phyloP scores from a whole-genome alignment of 2,888 invertebrate genomes.

The Leptarthrus brevirostris region DNA sequence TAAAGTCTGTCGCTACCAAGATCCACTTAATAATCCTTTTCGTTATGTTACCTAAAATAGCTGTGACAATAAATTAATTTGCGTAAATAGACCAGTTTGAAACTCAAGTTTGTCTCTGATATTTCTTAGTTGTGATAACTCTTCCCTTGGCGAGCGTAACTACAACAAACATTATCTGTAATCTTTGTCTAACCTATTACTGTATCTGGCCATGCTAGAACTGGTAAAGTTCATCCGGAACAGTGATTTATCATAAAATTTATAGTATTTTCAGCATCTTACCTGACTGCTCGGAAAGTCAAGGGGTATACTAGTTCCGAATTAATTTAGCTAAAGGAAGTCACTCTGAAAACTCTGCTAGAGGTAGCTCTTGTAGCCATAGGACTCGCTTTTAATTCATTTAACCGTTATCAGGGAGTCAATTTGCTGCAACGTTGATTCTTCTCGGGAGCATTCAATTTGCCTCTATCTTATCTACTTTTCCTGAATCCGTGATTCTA shows the following conservation, averaged over 20 bases:
- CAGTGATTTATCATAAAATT: neutral
- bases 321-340: constrained; percentile 37
- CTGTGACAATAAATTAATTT: no score
- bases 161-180: no score
- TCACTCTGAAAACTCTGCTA: neutral
- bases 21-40: no score
- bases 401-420: constrained; percentile 24
- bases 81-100: no score
- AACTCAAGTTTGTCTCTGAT: no score
- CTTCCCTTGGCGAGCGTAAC: no score
- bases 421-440: constrained; percentile 38
- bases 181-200: no score
- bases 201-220: no score
- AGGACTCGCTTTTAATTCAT: constrained; percentile 19
- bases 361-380: neutral
- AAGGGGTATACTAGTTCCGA: constrained; percentile 25
- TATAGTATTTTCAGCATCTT: neutral
- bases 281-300: neutral
- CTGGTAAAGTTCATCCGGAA: neutral
- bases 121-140: no score
- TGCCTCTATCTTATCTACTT: constrained; percentile 14
- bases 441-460: constrained; percentile 12
- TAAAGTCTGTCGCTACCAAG: no score
- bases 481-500: neutral
- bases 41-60: no score